Percentiles rank a stretch among this genome's conserved stretches.
Evolutionary conservation across 2,113 vertebrate genomes (phyloP).

Genomic region (Fukomys damarensis): DNA sequence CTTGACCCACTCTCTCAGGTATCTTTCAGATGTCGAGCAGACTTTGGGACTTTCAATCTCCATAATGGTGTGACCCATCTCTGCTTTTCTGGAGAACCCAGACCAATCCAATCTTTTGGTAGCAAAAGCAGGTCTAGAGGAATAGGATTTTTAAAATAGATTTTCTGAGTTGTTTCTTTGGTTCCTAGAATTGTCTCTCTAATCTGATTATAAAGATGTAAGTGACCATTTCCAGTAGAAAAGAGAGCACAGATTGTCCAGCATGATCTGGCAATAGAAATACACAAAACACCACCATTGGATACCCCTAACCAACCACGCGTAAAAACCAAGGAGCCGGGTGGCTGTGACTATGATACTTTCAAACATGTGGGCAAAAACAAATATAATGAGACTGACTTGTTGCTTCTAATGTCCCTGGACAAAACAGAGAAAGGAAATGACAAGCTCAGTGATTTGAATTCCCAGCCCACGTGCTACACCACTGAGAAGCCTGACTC

Average conservation of each 20-base stretch:
- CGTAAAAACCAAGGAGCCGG: fast-evolving
- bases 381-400: neutral
- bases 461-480: neutral
- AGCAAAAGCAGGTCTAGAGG: neutral
- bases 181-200: neutral
- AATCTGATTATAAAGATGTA: neutral
- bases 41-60: neutral
- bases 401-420: neutral
- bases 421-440: neutral
- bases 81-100: neutral
- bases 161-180: neutral
- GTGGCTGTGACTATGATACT: neutral
- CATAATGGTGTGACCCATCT: neutral
- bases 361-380: neutral
- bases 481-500: neutral
- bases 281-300: fast-evolving
- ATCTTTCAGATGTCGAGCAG: neutral
- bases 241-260: neutral
- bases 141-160: neutral
- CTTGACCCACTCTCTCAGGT: neutral
- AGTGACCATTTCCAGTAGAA: neutral
- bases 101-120: neutral
- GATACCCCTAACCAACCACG: neutral
- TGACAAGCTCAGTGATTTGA: neutral
- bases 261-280: neutral